Conservation (phyloP, 2,113 vertebrate genomes). For the Peromyscus leucopus region DNA sequence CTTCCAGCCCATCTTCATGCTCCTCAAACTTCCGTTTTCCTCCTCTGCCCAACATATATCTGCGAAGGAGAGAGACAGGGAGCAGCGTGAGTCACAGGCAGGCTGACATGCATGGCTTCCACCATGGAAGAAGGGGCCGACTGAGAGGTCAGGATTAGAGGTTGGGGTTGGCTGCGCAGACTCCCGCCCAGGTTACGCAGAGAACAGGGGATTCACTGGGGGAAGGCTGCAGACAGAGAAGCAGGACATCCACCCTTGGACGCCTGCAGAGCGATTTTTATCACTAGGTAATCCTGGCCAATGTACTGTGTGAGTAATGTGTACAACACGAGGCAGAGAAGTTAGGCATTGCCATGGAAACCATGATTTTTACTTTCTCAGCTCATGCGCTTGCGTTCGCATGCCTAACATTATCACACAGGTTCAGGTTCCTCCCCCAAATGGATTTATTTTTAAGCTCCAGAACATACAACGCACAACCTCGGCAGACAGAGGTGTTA, state of each 20-base stretch:
- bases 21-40: slow-evolving; percentile 99
- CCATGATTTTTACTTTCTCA: slow-evolving; percentile 79
- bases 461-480: slow-evolving; percentile 59
- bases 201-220: neutral
- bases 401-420: slow-evolving; percentile 65
- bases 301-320: slow-evolving; percentile 79
- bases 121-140: neutral
- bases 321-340: slow-evolving; percentile 66
- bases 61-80: slow-evolving; percentile 85
- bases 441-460: slow-evolving; percentile 75
- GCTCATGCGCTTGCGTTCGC: slow-evolving; percentile 51
- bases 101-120: neutral
- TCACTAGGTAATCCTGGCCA: slow-evolving; percentile 66
- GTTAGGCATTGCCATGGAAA: slow-evolving; percentile 82
- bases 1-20: slow-evolving; percentile 99
- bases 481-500: slow-evolving; percentile 57
- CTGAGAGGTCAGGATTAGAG: neutral
- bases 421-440: slow-evolving; percentile 71
- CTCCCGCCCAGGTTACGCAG: neutral
- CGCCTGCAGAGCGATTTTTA: slow-evolving; percentile 57
- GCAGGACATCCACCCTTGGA: neutral
- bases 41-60: slow-evolving; percentile 99
- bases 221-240: neutral
- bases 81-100: neutral
- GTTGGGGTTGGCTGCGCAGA: neutral